Conservation (phyloP, 2,797 vertebrate genomes). For the Sebastes taczanowskii region DNA sequence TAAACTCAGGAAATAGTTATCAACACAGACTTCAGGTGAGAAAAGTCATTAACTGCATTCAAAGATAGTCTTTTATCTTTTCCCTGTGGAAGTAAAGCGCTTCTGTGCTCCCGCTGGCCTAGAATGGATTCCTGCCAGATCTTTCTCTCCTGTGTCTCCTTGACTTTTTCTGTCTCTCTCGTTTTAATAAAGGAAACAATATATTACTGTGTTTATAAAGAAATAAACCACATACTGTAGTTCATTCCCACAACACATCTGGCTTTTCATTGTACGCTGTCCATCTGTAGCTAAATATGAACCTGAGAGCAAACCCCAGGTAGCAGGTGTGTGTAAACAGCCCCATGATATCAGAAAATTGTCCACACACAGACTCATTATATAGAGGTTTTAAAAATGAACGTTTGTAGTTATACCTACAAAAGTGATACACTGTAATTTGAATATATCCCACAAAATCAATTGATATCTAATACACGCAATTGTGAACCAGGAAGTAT, state of each 20-base stretch:
- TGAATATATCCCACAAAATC: too few relatives aligned
- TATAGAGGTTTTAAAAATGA: too few relatives aligned
- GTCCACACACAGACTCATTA: too few relatives aligned
- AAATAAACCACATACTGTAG: not conserved
- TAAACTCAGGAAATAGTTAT: conserved; percentile 30
- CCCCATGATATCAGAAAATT: too few relatives aligned
- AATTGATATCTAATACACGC: too few relatives aligned
- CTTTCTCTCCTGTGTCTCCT: conserved; percentile 2
- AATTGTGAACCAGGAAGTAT: too few relatives aligned
- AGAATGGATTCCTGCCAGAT: conserved; percentile 39
- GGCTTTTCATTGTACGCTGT: not conserved
- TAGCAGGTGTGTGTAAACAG: not conserved
- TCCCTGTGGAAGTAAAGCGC: conserved; percentile 28
- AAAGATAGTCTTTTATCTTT: conserved; percentile 51
- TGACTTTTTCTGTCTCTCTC: not conserved
- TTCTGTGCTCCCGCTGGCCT: conserved; percentile 15
- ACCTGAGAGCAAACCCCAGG: not conserved
- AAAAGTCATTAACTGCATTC: conserved; percentile 52
- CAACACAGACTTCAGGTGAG: conserved; percentile 38
- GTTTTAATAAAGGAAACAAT: conserved; percentile 14
- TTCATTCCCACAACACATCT: not conserved
- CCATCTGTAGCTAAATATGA: not conserved
- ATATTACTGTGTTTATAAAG: not conserved
- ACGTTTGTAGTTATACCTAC: too few relatives aligned
- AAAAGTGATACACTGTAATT: too few relatives aligned